These are phyloP conservation scores for Silurus glanis DNA, from an alignment of 2,113 vertebrate species.

Conservation along the genomic window DNA sequence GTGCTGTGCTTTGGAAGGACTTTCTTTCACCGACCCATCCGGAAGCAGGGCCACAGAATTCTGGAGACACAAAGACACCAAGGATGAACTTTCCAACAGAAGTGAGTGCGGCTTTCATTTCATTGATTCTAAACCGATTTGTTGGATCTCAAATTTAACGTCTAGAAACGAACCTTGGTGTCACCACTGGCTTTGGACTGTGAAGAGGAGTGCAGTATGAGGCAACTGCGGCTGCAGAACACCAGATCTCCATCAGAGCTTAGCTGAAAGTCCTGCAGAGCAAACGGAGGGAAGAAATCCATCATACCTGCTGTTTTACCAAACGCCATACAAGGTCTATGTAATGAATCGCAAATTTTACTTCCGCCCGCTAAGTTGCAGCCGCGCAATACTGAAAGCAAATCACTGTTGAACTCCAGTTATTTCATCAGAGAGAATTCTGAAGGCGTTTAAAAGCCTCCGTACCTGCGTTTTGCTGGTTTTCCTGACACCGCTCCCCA, in stretches of 20 bases:
- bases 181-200: slow-evolving; percentile 63
- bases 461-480: slow-evolving; percentile 74
- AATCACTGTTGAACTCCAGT: background rate
- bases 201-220: slow-evolving; percentile 82
- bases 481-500: slow-evolving; percentile 90
- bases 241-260: slow-evolving; percentile 82
- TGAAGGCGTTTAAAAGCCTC: background rate
- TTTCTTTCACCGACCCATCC: slow-evolving; percentile 72
- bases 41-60: slow-evolving; percentile 72
- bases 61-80: slow-evolving; percentile 63
- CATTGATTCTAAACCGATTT: background rate
- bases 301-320: background rate
- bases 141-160: background rate
- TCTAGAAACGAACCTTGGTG: slow-evolving; percentile 64
- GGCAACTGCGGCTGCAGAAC: slow-evolving; percentile 97
- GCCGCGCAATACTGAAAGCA: background rate
- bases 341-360: background rate
- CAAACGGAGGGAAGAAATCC: slow-evolving; percentile 1
- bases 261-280: slow-evolving; percentile 66
- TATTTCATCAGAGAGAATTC: background rate
- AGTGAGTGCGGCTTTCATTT: background rate
- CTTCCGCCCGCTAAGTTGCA: background rate
- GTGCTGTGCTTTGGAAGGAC: slow-evolving; percentile 79
- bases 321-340: background rate
- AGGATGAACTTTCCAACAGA: background rate